phyloP scores from a whole-genome alignment of 2,113 vertebrate genomes.

The Leptobrachium ailaonicum region DNA sequence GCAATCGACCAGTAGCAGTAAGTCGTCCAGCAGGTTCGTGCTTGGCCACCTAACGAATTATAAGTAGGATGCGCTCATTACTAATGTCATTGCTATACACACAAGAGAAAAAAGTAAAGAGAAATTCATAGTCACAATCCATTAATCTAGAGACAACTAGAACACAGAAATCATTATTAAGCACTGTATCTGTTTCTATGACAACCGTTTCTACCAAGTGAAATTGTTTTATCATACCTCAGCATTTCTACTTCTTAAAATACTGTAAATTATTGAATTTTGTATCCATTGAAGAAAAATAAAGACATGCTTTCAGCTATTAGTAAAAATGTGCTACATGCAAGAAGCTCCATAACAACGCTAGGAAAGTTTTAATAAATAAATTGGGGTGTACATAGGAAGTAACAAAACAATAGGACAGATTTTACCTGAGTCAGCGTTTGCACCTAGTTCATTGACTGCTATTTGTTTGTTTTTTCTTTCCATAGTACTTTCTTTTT shows the following conservation, averaged over 20 bases:
- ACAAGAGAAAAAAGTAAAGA: background rate
- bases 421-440: too few relatives aligned
- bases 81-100: background rate
- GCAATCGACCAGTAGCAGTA: too few relatives aligned
- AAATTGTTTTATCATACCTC: constrained; percentile 30
- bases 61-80: background rate
- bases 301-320: background rate
- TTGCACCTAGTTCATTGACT: too few relatives aligned
- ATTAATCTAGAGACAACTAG: background rate
- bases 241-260: constrained; percentile 25
- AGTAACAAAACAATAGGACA: too few relatives aligned
- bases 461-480: too few relatives aligned
- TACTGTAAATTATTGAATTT: constrained; percentile 41
- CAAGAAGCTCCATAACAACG: background rate
- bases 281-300: constrained; percentile 19
- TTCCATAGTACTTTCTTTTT: too few relatives aligned
- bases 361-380: background rate
- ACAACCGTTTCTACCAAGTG: constrained; percentile 14
- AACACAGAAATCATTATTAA: constrained; percentile 18
- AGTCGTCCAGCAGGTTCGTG: too few relatives aligned
- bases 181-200: constrained; percentile 26
- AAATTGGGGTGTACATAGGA: too few relatives aligned
- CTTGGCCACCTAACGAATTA: background rate
- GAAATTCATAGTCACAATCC: background rate
- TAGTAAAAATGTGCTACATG: background rate